These are phyloP conservation scores for Anarrhichthys ocellatus DNA, from an alignment of 2,113 vertebrate genomes.

Conservation along the genomic window DNA sequence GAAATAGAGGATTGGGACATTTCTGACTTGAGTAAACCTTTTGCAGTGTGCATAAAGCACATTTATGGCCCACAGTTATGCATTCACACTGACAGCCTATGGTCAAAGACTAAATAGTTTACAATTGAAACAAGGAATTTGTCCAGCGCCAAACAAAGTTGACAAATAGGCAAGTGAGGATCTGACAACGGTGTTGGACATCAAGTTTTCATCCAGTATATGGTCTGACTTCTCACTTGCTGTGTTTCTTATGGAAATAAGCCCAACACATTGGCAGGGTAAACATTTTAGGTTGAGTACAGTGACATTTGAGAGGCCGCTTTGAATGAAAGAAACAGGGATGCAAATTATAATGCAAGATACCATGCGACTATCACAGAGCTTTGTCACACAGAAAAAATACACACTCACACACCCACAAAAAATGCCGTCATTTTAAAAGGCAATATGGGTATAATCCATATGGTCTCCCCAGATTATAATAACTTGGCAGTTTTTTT, in stretches of 20 bases:
- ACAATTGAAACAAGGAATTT: constrained; percentile 49
- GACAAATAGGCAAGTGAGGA: constrained; percentile 47
- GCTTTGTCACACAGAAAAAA: constrained; percentile 65
- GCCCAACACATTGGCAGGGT: constrained; percentile 39
- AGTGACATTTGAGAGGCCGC: constrained; percentile 57
- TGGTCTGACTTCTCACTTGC: constrained; percentile 34
- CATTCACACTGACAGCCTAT: constrained; percentile 46
- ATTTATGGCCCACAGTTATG: constrained; percentile 31
- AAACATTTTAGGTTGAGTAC: constrained; percentile 58
- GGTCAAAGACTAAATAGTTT: constrained; percentile 55
- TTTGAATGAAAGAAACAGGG: constrained; percentile 53
- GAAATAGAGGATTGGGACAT: constrained; percentile 40
- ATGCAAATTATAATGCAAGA: constrained; percentile 46
- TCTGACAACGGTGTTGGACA: constrained; percentile 46
- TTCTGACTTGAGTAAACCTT: constrained; percentile 48
- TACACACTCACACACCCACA: constrained; percentile 60
- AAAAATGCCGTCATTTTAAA: constrained; percentile 69
- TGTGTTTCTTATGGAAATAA: constrained; percentile 34
- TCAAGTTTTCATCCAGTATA: constrained; percentile 37
- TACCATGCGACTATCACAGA: constrained; percentile 64
- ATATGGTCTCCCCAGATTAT: constrained; percentile 43
- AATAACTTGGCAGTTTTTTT: constrained; percentile 73
- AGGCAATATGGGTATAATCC: constrained; percentile 70
- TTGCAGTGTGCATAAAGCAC: constrained; percentile 26
- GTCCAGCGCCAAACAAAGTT: constrained; percentile 35